Base-by-base conservation (phyloP, 2,888 invertebrate species). In the Leucoptera coffeella region DNA sequence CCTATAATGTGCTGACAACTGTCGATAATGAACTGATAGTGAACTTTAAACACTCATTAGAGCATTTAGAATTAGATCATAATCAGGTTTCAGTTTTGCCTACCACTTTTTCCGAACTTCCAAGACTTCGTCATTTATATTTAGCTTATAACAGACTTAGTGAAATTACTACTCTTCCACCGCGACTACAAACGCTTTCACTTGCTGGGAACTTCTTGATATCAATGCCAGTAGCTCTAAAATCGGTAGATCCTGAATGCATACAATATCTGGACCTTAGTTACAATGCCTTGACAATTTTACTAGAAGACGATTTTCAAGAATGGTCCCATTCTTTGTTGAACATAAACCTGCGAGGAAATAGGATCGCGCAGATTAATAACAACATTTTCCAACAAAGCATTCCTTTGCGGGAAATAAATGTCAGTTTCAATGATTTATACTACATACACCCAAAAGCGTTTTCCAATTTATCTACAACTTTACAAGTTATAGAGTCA, bases 341-440 rank as follows among this genome's bases (percentile, higher is more conserved):
- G 38, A 86, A 86, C 14, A 69, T 91, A 7, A 69, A 85, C 22
- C 53, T 91, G 33, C 73, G 84, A 7, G 89, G 88, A 44, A 90
- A 90, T 44, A 75, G 81, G 37, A 74, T 91, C 13, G 77, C 80
- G 3, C 77, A 67, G 38, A 47, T 82, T 12, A 67, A 74, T 22
- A 56, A 72, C n/a, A 74, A 75, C 27, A 71, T 80, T 3, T 84
- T 89, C 42, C 72, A 75, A 25, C 76, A 78, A 3, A 59, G 84
- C n/a, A 73, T 77, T 8, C 77, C 82, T 32, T 69, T 93, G 30
- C 81, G 83, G 30, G 90, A 91, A 53, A 73, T 94, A 9, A 82
- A 85, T 43, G 61, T 94, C 27, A 89, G 90, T 38, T 90, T 90
- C 50, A 93, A 92, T 48, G 82, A 85, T 35, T 73, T 93, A 26